Percentiles rank a stretch among this genome's conserved stretches.
Conservation (phyloP, 2,797 vertebrate genomes). For the Petrocephalus schoutedeni region DNA sequence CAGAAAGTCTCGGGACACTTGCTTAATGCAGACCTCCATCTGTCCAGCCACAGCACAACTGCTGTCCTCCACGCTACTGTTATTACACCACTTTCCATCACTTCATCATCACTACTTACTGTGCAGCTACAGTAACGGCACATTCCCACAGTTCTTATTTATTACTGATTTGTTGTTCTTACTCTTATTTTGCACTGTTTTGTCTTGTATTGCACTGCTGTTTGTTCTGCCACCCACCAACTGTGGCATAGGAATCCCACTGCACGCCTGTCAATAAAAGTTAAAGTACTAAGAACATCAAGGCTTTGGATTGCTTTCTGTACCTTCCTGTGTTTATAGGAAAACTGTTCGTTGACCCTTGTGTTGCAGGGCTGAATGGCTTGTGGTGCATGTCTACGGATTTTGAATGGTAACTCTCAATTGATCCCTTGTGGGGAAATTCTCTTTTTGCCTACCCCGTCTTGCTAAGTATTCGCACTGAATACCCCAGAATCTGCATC, state of each 20-base stretch:
- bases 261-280: neutral
- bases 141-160: neutral
- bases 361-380: neutral
- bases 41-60: neutral
- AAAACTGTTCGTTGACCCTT: neutral
- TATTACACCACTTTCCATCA: neutral
- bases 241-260: neutral
- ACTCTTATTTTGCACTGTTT: neutral
- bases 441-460: neutral
- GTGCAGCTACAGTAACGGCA: neutral
- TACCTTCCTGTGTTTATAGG: neutral
- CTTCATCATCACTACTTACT: neutral
- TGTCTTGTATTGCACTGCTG: neutral
- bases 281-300: neutral
- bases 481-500: constrained; percentile 45
- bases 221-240: neutral
- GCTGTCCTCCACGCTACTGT: neutral
- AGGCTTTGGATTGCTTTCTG: neutral
- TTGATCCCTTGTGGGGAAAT: neutral
- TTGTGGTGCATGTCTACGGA: neutral
- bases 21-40: neutral
- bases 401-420: neutral
- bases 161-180: neutral
- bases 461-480: constrained; percentile 52
- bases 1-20: neutral